Evolutionary conservation across 2,797 vertebrate genomes (phyloP).

Genomic region (Gobio occitaniae): DNA sequence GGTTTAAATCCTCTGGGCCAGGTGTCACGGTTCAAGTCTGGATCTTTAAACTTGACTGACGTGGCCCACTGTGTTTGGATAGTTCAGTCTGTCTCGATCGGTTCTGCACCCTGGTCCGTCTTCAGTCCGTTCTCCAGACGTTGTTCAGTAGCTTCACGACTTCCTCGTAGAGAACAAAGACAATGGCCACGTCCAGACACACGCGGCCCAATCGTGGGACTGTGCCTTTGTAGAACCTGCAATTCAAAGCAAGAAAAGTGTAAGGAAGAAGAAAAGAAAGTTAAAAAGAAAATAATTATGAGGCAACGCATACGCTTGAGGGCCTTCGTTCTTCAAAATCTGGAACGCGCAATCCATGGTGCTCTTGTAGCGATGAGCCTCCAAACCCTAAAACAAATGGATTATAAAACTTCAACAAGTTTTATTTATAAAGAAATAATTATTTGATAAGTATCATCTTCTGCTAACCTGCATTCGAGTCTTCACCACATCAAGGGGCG

Average conservation of each 20-base stretch:
- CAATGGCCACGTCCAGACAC: slow-evolving; percentile 80
- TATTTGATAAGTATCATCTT: not conserved
- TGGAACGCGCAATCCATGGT: slow-evolving; percentile 86
- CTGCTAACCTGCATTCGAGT: slow-evolving; percentile 85
- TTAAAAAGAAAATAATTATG: not conserved
- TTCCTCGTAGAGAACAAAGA: slow-evolving; percentile 82
- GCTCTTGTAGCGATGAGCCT: slow-evolving; percentile 84
- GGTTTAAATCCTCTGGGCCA: slow-evolving; percentile 23
- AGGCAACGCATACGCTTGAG: slow-evolving; percentile 79
- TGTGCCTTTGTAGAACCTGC: slow-evolving; percentile 84
- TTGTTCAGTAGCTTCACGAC: slow-evolving; percentile 80
- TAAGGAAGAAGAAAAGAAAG: not conserved
- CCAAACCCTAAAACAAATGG: slow-evolving; percentile 76
- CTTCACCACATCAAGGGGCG: slow-evolving; percentile 86
- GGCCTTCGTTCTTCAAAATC: slow-evolving; percentile 85
- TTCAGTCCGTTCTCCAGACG: slow-evolving; percentile 79
- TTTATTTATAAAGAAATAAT: not conserved
- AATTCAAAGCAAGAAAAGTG: not conserved
- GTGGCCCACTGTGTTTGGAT: slow-evolving; percentile 47
- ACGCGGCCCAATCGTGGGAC: slow-evolving; percentile 77
- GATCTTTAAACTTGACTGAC: slow-evolving; percentile 48
- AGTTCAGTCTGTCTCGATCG: slow-evolving; percentile 51
- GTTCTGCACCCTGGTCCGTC: slow-evolving; percentile 43
- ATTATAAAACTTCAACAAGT: not conserved
- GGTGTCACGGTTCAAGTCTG: slow-evolving; percentile 10